A percentile compares a stretch with the other conserved stretches of the same genome.
Evolutionary conservation across 2,888 invertebrate species (phyloP).

Genomic region (Lottia scabra): DNA sequence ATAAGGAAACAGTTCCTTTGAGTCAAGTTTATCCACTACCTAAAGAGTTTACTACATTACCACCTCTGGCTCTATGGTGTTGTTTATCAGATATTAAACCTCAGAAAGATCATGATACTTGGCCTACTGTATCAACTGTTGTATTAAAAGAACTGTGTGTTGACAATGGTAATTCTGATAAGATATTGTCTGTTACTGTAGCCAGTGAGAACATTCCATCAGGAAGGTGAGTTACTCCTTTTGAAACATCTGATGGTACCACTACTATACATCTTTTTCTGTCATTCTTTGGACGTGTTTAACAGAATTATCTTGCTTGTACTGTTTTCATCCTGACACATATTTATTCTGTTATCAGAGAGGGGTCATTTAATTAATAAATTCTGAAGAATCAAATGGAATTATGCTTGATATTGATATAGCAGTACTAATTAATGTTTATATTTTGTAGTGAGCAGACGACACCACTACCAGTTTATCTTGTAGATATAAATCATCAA

Average conservation of each 20-base stretch:
- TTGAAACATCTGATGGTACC: no score
- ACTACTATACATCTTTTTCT: no score
- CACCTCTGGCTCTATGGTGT: conserved; percentile 88
- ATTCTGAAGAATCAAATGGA: no score
- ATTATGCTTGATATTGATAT: no score
- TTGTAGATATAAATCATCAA: conserved; percentile 38
- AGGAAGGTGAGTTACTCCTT: background rate
- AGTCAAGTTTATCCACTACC: conserved; percentile 78
- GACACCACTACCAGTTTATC: conserved; percentile 40
- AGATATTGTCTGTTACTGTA: background rate
- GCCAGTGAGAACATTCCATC: background rate
- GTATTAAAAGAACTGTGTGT: background rate
- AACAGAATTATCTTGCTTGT: no score
- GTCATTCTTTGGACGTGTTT: no score
- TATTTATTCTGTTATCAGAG: no score
- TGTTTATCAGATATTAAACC: conserved; percentile 75
- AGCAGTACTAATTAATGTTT: background rate
- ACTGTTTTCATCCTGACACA: no score
- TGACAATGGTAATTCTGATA: background rate
- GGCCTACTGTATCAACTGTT: background rate
- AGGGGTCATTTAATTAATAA: no score
- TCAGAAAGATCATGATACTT: background rate
- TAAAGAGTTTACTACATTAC: conserved; percentile 79
- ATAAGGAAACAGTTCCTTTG: conserved; percentile 78
- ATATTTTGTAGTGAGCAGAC: conserved; percentile 9